Percentiles rank a stretch among this genome's conserved stretches.
These are phyloP conservation scores for Parazoanthus darwini DNA, from an alignment of 92 coral and sea anemone genomes.

Conservation along the genomic window DNA sequence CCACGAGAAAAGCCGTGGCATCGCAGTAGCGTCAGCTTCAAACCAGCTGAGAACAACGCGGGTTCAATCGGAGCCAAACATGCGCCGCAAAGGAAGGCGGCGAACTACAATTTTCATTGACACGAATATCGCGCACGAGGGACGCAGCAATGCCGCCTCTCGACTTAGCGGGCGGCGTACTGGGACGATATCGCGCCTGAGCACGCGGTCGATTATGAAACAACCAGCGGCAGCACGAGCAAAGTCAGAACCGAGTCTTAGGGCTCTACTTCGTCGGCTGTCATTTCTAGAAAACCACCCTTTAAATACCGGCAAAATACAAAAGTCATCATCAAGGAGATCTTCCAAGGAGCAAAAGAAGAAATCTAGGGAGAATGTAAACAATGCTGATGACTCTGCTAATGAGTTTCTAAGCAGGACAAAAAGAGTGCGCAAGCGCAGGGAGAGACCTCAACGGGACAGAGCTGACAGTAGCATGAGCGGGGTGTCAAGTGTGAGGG, in stretches of 20 bases:
- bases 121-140: constrained; percentile 6
- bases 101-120: constrained; percentile 28
- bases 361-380: not conserved
- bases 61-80: constrained; percentile 35
- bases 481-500: not conserved
- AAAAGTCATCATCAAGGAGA: not conserved
- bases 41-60: constrained; percentile 13
- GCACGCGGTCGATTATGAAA: constrained; percentile 37
- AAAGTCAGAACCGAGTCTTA: constrained; percentile 31
- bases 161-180: constrained; percentile 17
- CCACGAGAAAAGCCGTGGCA: not conserved
- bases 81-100: constrained; percentile 11
- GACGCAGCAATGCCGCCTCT: constrained; percentile 18
- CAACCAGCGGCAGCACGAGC: constrained; percentile 1
- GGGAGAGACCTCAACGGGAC: constrained; percentile 1
- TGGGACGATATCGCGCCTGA: constrained; percentile 24
- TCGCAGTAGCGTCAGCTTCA: not conserved
- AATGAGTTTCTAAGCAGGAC: constrained; percentile 8
- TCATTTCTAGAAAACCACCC: constrained; percentile 34
- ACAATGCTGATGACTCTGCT: not conserved
- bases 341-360: constrained; percentile 4
- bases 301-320: constrained; percentile 1
- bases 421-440: constrained; percentile 21
- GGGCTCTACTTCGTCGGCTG: constrained; percentile 23
- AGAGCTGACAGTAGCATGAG: constrained; percentile 1